Base-by-base conservation (phyloP, 2,888 invertebrate species). In the Dascillus cervinus region DNA sequence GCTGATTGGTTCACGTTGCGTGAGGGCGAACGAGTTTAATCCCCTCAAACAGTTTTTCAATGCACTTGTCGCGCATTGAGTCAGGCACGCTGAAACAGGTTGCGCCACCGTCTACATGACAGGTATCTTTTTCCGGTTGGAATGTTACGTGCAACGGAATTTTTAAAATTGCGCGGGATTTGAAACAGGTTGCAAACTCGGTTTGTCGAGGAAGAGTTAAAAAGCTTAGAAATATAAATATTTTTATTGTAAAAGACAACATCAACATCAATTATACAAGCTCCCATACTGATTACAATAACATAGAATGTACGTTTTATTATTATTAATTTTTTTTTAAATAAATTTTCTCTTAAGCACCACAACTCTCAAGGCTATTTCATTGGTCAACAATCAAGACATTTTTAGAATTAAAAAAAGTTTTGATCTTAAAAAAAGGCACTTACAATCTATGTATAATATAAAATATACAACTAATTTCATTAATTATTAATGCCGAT, bases 401-500 rank as follows among this genome's bases (percentile, higher is more conserved):
- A 29, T 47, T 28, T 33, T 34, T 32, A 31, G 22, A 36, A 29
- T 44, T 34, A 39, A 46, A 43, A 38, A 29, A 28, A 41, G 30
- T 38, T 40, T 38, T 41, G 32, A 40, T 52, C 52, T 50, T 48
- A 51, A 47, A 57, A 56, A 47, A 57, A 56, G 57, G 56, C 56
- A 56, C 55, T 57, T 57, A 53, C 44, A 47, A 44, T 52, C 33
- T 47, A 47, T 52, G 53, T 46, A 32, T 26, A 31, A 30, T 23
- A 23, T 29, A 25, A 26, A 22, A 29, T 51, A 44, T 52, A 53
- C 49, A 51, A 35, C 32, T 34, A 37, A 49, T 47, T 47, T 47
- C 42, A 32, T 47, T 45, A 43, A 41, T 46, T 45, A 46, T 52
- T 53, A 53, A 52, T 55, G 54, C 54, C 53, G 53, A 48, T 47